These are phyloP conservation scores for Hyposoter dolosus DNA, from an alignment of 2,888 invertebrate species.

Conservation along the genomic window DNA sequence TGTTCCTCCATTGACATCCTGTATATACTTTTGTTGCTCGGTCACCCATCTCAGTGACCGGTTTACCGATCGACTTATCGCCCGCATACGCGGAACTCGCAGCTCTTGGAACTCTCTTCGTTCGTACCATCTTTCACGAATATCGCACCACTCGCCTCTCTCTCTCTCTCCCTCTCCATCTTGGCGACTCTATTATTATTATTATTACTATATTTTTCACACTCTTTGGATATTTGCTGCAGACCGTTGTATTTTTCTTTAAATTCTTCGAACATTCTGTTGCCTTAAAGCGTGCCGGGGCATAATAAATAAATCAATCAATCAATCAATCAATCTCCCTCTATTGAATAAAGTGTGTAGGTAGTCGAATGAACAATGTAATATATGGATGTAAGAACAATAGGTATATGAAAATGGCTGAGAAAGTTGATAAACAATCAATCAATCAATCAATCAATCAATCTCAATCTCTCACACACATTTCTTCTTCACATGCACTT, in stretches of 20 bases:
- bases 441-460: background rate
- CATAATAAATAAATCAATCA: too few species aligned
- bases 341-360: too few species aligned
- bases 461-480: conserved; percentile 3
- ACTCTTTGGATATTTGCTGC: background rate
- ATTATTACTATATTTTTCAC: background rate
- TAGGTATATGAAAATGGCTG: too few species aligned
- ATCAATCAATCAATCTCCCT: too few species aligned
- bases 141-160: too few species aligned
- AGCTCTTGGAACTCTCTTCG: conserved; percentile 24
- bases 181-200: background rate
- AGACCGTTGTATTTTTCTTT: too few species aligned
- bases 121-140: conserved; percentile 54
- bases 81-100: conserved; percentile 31
- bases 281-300: too few species aligned
- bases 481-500: conserved; percentile 1
- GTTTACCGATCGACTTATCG: conserved; percentile 69
- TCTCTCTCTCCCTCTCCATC: background rate
- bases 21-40: background rate
- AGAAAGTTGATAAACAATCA: too few species aligned
- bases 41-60: conserved; percentile 61
- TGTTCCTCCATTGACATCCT: background rate
- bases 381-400: too few species aligned
- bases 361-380: too few species aligned
- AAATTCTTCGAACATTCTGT: too few species aligned